phyloP scores from a whole-genome alignment of 2,888 invertebrate genomes.

The Teleiodes luculella region DNA sequence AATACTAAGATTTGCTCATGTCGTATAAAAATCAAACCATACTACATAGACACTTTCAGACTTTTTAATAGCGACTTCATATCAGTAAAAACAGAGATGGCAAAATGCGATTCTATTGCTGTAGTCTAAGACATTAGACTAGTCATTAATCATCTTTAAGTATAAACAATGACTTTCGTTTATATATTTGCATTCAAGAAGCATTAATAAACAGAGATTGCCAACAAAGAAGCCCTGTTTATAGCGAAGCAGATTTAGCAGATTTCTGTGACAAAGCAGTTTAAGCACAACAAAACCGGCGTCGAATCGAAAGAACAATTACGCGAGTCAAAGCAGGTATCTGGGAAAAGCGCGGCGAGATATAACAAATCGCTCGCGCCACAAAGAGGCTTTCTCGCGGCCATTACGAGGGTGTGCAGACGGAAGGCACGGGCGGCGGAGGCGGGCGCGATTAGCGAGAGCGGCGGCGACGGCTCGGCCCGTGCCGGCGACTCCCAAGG shows the following conservation, averaged over 20 bases:
- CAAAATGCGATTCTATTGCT: too few relatives aligned
- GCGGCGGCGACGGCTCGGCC: conserved; percentile 41
- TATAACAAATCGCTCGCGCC: conserved; percentile 73
- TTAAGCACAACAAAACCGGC: conserved; percentile 69
- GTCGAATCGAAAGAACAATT: conserved; percentile 74
- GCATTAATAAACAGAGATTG: conserved; percentile 57
- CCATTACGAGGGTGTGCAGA: conserved; percentile 69
- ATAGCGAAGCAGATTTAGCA: conserved; percentile 54
- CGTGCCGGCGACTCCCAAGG: conserved; percentile 44
- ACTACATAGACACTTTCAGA: too few relatives aligned
- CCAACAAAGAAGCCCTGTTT: conserved; percentile 56
- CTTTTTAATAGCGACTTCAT: too few relatives aligned
- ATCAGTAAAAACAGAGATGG: too few relatives aligned
- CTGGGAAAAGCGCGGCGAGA: conserved; percentile 67
- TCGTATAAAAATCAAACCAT: too few relatives aligned
- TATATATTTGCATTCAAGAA: conserved; percentile 28
- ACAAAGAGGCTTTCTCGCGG: conserved; percentile 76
- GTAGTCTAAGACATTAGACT: too few relatives aligned
- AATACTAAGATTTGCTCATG: background rate
- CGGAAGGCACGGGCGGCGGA: conserved; percentile 41
- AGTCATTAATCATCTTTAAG: background rate
- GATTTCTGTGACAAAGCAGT: conserved; percentile 75
- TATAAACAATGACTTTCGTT: conserved; percentile 23
- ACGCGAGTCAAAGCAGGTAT: conserved; percentile 73
- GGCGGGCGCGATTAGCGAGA: conserved; percentile 60